Base-by-base conservation (phyloP, 2,888 invertebrate species). In the Chydorus sphaericus region DNA sequence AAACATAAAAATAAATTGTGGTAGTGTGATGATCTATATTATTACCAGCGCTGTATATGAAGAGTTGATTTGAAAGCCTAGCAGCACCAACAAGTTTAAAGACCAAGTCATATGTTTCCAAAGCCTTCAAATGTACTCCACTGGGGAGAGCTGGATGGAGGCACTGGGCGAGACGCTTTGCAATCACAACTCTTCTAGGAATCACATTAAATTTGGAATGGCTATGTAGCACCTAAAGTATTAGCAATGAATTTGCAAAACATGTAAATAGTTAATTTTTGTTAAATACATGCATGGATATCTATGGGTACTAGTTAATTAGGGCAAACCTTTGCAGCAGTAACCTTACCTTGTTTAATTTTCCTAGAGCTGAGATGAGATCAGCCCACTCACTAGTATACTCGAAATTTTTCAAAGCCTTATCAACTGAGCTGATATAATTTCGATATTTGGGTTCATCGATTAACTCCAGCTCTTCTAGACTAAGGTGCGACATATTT, bases 371-470 rank as follows among this genome's bases (percentile, higher is more conserved):
- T 55, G 88, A 83, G 65, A 93, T 92, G 54, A 92, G 75, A 72
- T 93, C 92, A 56, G 91, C 88, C 92, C 92, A 92, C 77, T 92
- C 91, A 64, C 85, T 85, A n/a, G 90, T 88, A 67, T 85, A 85
- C 66, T 93, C 92, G 72, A 92, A 93, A 69, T 82, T 85, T 67
- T 85, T 87, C 60, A 92, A 72, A 16, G 88, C 88, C 70, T 87
- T 89, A 68, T 92, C 91, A 55, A 92, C 81, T 60, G 83, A 80
- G 48, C 81, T 79, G 61, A 83, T 83, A 69, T 85, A 80, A 60
- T 74, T 75, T 63, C 86, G 76, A 70, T 86, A 88, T 69, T 87
- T 87, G 20, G 83, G 78, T 70, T 87, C 86, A 63, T 81, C 81
- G 75, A 86, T 80, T 39, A 86, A 73, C 66, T 85, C 85, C 68